Conservation (phyloP, 2,113 vertebrate genomes). For the Harpagus bidentatus region DNA sequence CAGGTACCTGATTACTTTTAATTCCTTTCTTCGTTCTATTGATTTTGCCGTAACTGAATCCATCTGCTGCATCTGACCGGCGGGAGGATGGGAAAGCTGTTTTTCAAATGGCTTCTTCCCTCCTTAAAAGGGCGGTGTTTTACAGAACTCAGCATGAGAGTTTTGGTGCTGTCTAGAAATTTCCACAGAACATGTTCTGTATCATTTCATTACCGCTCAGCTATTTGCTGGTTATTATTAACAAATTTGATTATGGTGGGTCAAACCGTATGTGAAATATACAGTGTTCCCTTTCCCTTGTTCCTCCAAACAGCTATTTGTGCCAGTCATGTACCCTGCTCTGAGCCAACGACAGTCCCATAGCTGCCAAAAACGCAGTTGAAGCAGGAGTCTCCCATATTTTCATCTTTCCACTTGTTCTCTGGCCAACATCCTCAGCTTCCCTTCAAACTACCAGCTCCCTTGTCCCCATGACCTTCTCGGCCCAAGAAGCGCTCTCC, state of each 20-base stretch:
- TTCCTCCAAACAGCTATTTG: slow-evolving; percentile 2
- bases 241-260: slow-evolving; percentile 54
- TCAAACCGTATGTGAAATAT: slow-evolving; percentile 44
- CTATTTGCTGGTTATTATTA: slow-evolving; percentile 51
- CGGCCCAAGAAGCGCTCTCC: accelerated
- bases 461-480: not conserved
- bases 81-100: not conserved
- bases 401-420: slow-evolving; percentile 21
- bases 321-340: not conserved
- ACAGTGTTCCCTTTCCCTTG: slow-evolving; percentile 16
- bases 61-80: not conserved
- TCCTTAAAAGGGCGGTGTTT: not conserved
- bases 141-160: slow-evolving; percentile 32
- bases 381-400: not conserved
- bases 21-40: not conserved
- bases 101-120: slow-evolving; percentile 15
- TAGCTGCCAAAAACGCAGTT: not conserved
- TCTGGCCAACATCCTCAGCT: not conserved
- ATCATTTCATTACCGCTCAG: slow-evolving; percentile 51
- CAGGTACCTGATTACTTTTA: slow-evolving; percentile 28
- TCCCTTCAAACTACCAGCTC: not conserved
- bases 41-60: slow-evolving; percentile 36
- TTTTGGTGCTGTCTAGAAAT: slow-evolving; percentile 50
- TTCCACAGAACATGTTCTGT: slow-evolving; percentile 50
- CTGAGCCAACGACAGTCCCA: not conserved